Percentiles rank a stretch among this genome's conserved stretches.
These are phyloP conservation scores for Aphaenogaster rudis DNA, from an alignment of 1,140 invertebrate genomes.

Conservation along the genomic window DNA sequence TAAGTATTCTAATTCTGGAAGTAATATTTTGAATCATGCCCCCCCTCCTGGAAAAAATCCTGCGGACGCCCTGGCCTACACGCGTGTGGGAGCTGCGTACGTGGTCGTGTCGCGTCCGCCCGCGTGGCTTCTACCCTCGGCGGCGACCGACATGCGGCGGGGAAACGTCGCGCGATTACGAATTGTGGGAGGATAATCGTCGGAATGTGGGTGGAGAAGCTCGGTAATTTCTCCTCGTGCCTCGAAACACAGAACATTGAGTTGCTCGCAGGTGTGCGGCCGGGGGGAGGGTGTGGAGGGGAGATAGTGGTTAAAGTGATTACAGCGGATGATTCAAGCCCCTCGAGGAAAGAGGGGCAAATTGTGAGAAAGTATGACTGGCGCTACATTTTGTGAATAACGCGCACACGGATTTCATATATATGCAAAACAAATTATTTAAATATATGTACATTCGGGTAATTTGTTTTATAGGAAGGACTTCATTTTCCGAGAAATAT, in stretches of 20 bases:
- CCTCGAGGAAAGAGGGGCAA: background rate
- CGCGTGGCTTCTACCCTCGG: background rate
- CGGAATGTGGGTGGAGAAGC: conserved; percentile 46
- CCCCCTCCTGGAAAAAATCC: too few species aligned
- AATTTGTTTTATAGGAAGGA: background rate
- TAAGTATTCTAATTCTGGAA: too few species aligned
- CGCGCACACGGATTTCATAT: background rate
- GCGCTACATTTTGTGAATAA: background rate
- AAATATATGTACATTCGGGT: background rate
- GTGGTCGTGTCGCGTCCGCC: background rate
- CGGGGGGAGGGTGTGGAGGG: too few species aligned
- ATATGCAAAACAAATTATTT: background rate
- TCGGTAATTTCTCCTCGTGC: conserved; percentile 23
- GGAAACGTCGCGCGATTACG: conserved; percentile 18
- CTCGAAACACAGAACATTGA: background rate
- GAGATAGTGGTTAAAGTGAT: conserved; percentile 17
- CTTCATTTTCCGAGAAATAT: background rate
- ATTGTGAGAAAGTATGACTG: conserved; percentile 28
- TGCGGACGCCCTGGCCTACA: too few species aligned
- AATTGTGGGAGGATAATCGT: conserved; percentile 36
- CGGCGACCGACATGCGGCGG: too few species aligned
- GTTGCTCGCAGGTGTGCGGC: conserved; percentile 10
- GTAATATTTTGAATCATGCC: too few species aligned
- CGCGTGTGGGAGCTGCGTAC: background rate
- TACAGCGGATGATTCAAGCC: conserved; percentile 5